Base-by-base conservation (phyloP, 1,140 invertebrate species). In the Batillaria attramentaria region DNA sequence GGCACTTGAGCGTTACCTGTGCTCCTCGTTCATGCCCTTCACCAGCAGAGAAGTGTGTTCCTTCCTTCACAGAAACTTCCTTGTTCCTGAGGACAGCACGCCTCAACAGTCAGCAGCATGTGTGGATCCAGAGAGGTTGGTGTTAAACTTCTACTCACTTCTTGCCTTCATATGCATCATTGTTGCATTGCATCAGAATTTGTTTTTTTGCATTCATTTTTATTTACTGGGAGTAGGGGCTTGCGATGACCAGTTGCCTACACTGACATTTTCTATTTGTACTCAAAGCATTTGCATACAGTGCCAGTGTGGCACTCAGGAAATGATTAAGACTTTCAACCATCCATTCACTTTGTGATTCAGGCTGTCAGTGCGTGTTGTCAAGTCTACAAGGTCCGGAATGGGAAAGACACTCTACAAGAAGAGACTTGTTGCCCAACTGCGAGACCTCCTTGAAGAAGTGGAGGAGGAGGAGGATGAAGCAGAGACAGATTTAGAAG, bases 351-450 rank as follows among this genome's bases (percentile, higher is more conserved):
- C 18, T 69, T 3, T 37, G 20, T 3, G 5, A 24, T 41, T 41
- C 70, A 72, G 70, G 24, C n/a, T 72, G 70, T 72, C 41, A 65
- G 86, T 87, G 3, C 80, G 87, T 74, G 77, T 89, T 28, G 80
- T 89, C 2, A 86, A 84, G 73, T 89, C 88, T 0, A 72, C 79
- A 69, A 80, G 85, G 50, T 87, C 88, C n/a, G 88, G 87, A 60
- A 85, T 87, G 42, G 88, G 88, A 3, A 89, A 89, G 75, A 84
- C 84, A 35, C 79, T 90, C 35, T 83, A 84, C 62, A 82, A 83
- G 42, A 79, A 83, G 33, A 82, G 87, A 62, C 68, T 81, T 31
- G 80, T 81, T 16, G 76, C 81, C 73, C 62, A 84, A 46, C 54
- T 85, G 35, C 33, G 10, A 75, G 6, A 66, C 73, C 41, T 72